Evolutionary conservation across 2,113 vertebrate species (phyloP).

Genomic region (Rafetus swinhoei): DNA sequence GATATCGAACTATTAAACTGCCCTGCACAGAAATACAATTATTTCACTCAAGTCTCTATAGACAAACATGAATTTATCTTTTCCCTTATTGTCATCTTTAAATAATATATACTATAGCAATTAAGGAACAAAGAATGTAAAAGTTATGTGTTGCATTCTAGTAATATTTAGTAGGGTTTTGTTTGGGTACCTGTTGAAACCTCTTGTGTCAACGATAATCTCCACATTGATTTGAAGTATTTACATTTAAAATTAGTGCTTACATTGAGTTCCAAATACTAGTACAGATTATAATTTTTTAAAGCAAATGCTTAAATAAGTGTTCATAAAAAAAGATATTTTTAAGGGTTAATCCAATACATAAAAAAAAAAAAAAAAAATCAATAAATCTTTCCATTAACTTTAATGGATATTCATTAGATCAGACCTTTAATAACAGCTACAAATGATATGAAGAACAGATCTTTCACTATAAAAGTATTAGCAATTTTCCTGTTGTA

Average conservation of each 20-base stretch:
- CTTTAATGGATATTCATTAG: not conserved
- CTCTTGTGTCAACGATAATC: not conserved
- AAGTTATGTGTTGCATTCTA: not conserved
- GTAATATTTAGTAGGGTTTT: not conserved
- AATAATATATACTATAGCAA: not conserved
- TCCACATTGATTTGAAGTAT: not conserved
- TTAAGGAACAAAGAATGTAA: not conserved
- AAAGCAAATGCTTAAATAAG: not conserved
- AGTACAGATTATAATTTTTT: not conserved
- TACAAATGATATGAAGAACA: not conserved
- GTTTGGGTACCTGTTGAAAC: not conserved
- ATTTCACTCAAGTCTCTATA: not conserved
- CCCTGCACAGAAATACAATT: accelerated
- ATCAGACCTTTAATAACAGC: not conserved
- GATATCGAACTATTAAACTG: not conserved
- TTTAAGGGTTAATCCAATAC: not conserved
- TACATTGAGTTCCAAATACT: not conserved
- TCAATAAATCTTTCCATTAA: not conserved
- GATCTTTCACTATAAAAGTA: not conserved
- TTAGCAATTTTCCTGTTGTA: not conserved
- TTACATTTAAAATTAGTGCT: not conserved
- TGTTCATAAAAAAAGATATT: not conserved
- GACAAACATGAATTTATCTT: not conserved
- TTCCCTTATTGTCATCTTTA: not conserved
- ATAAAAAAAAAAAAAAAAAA: not conserved